Base-by-base conservation (phyloP, 37 sponge, comb jelly and placozoan genomes). In the Theonella swinhoei region DNA sequence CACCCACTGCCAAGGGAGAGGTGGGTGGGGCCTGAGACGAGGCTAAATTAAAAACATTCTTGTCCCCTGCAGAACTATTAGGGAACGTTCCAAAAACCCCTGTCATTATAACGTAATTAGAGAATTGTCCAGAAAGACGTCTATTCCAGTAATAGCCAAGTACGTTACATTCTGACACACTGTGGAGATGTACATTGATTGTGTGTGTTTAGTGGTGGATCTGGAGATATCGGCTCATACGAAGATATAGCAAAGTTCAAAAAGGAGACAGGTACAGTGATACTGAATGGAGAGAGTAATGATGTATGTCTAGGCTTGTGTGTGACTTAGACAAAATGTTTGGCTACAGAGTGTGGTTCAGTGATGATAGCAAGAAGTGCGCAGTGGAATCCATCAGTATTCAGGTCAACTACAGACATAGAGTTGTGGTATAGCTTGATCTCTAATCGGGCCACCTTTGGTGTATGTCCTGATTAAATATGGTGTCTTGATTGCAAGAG, bases 351-450 rank as follows among this genome's bases (percentile, higher is more conserved):
- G 4, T 89, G 92, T 58, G 33, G 64, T 23, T 92, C 95, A 22
- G 91, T 96, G 39, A 99, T 99, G 99, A 30, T 99, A 24, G 99
- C 99, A 17, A 66, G 99, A 68, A 92, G 95, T 14, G 99, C 99
- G 41, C 87, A 93, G 85, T 75, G 91, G 81, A 96, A 99, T 70
- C 93, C 94, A 17, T 96, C 97, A 4, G 73, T 99, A 19, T 99
- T 99, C 87, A 89, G 99, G 93, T 94, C 72, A 0, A 37, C 58
- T 24, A n/a, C n/a, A n/a, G n/a, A n/a, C n/a, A n/a, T n/a, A n/a
- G n/a, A n/a, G n/a, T n/a, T n/a, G n/a, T n/a, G n/a, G n/a, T n/a
- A n/a, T n/a, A n/a, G n/a, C n/a, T n/a, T n/a, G n/a, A n/a, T n/a
- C n/a, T n/a, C n/a, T n/a, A n/a, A n/a, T n/a, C n/a, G n/a, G n/a